Evolutionary conservation across 92 coral and sea anemone genomes (phyloP), one percentile per base, ranked within the genome.

Genomic region (Nematostella vectensis): DNA sequence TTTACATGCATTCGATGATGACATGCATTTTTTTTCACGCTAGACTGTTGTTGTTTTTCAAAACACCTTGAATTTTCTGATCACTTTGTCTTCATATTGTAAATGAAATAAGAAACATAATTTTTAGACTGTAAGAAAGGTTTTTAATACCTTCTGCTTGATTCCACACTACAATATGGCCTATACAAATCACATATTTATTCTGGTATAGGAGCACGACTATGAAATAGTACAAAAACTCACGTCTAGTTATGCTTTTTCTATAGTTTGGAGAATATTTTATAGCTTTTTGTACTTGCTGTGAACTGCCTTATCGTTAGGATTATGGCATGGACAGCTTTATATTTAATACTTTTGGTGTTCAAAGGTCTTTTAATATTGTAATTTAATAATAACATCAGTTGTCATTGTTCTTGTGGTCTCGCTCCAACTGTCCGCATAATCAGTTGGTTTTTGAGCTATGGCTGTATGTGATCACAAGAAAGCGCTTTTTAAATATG

Each of bases 331-430:
- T 33, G 40, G 40, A 33, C 40, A 45, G 21, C 4, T 36, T 45
- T 4, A 45, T 45, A 45, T 45, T 45, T 45, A 45, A 9, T 17
- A 19, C 51, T 10, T 19, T 45, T 45, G 51, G 12, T 45, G 51
- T 45, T 36, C 23, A 11, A 45, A 45, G 51, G 51, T 45, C 18
- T 45, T 45, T 45, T 45, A 45, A 45, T 19, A 6, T 10, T 45
- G 51, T 45, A 45, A 45, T 33, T 33, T 33, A 15, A 33, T 33
- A 33, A 33, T 6, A 33, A 33, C 8, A 6, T 33, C 40, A 33
- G 40, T 6, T 33, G 40, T n/a, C n/a, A n/a, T n/a, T n/a, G n/a
- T n/a, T n/a, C n/a, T n/a, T n/a, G n/a, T n/a, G n/a, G n/a, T n/a
- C n/a, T n/a, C n/a, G n/a, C n/a, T n/a, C 40, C 15, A 15, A 33